Base-by-base conservation (phyloP, 2,113 vertebrate species). In the Amphilophus citrinellus region DNA sequence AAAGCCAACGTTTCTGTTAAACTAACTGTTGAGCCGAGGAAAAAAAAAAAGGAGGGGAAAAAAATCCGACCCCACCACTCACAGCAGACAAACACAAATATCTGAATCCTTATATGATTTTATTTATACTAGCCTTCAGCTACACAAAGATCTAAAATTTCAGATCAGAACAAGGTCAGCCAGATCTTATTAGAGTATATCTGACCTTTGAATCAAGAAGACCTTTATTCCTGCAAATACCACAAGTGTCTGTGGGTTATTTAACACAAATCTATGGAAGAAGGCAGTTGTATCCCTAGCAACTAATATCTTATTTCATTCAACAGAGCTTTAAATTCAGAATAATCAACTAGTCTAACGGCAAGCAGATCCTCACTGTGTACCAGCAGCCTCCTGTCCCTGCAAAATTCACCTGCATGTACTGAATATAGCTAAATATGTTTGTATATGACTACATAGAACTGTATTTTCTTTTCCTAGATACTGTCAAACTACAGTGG, bases 1-100 rank as follows among this genome's bases (percentile, higher is more conserved):
- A 86, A 86, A 89, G 83, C 57, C 44, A 63, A n/a, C 65, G 42
- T 68, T 60, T 57, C 50, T 81, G 47, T 76, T 20, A 81, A 88
- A 76, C 44, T 58, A 79, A 77, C 75, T 75, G 63, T 68, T 66
- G 15, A 79, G 75, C 30, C 20, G 24, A 61, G 75, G 27, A 27
- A 65, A 42, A 22, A 42, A 57, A 42, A 39, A 39, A 39, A 9
- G 37, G 2, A 9, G 4, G 11, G 61, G 3, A 57, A 57, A 17
- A 11, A 22, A 68, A 47, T 75, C 47, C 35, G 24, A 83, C 53
- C 30, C 47, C 63, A 78, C 14, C 56, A 61, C 60, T 81, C n/a
- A 76, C 15, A 7, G 77, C 24, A 77, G 42, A 63, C 53, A 65
- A 60, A 76, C 10, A 57, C 27, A 44, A 57, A 66, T 71, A 37